Conservation (phyloP, 2,888 invertebrate species). For the Phengaris arion region DNA sequence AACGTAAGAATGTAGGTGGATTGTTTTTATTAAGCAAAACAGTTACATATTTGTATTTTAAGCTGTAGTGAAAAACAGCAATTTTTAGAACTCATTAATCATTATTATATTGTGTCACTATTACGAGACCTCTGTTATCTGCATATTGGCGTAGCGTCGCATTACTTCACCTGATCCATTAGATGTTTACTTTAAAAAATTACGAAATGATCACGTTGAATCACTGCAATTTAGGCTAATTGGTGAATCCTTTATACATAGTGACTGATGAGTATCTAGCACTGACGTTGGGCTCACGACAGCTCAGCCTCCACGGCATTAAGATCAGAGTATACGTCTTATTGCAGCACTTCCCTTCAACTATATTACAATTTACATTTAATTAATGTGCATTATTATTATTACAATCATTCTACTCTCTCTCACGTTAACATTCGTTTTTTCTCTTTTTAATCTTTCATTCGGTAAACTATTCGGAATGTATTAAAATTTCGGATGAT, state of each 20-base stretch:
- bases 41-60: too few relatives aligned
- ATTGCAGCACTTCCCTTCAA: conserved; percentile 3
- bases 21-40: too few relatives aligned
- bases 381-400: background rate
- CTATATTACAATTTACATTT: background rate
- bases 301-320: conserved; percentile 10
- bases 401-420: too few relatives aligned
- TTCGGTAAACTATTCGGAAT: too few relatives aligned
- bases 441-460: too few relatives aligned
- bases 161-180: background rate
- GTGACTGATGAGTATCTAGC: conserved; percentile 16
- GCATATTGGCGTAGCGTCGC: background rate
- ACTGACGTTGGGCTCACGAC: conserved; percentile 15
- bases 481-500: too few relatives aligned
- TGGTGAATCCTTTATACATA: conserved; percentile 26
- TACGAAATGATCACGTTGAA: background rate
- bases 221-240: conserved; percentile 10
- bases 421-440: too few relatives aligned
- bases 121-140: background rate
- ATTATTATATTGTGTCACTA: background rate
- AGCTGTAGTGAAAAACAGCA: too few relatives aligned
- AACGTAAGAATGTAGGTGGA: too few relatives aligned
- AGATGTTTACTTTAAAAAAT: background rate
- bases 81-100: background rate
- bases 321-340: conserved; percentile 18